These are phyloP conservation scores for Diorhabda sublineata DNA, from an alignment of 1,140 invertebrate genomes.

Conservation along the genomic window DNA sequence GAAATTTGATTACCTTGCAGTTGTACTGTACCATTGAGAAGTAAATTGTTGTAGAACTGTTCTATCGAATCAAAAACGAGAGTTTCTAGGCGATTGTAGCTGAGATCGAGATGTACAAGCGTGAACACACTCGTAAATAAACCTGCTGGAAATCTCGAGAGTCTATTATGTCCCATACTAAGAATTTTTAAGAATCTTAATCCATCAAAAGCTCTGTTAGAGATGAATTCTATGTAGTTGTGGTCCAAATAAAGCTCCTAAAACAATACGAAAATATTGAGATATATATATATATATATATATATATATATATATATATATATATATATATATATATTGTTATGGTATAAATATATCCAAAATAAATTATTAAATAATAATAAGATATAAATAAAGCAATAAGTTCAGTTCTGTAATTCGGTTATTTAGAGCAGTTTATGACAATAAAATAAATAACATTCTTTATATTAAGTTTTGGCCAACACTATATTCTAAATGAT, in stretches of 20 bases:
- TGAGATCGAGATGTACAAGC: slow-evolving; percentile 14
- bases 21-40: slow-evolving; percentile 12
- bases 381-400: too few relatives aligned
- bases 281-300: too few relatives aligned
- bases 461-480: too few relatives aligned
- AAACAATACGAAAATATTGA: neutral
- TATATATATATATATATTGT: too few relatives aligned
- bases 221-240: slow-evolving; percentile 20
- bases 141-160: slow-evolving; percentile 13
- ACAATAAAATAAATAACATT: too few relatives aligned
- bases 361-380: too few relatives aligned
- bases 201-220: slow-evolving; percentile 17
- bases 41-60: slow-evolving; percentile 17
- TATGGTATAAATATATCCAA: too few relatives aligned
- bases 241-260: slow-evolving; percentile 14
- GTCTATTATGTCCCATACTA: slow-evolving; percentile 9
- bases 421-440: too few relatives aligned
- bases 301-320: too few relatives aligned
- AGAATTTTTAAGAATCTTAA: slow-evolving; percentile 14
- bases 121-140: slow-evolving; percentile 16
- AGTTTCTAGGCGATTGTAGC: slow-evolving; percentile 14
- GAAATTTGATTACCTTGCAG: slow-evolving; percentile 5
- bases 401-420: too few relatives aligned
- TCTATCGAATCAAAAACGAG: slow-evolving; percentile 15
- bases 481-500: too few relatives aligned